Evolutionary conservation across 2,888 invertebrate genomes (phyloP).

Genomic region (Amblyjoppa proteus): DNA sequence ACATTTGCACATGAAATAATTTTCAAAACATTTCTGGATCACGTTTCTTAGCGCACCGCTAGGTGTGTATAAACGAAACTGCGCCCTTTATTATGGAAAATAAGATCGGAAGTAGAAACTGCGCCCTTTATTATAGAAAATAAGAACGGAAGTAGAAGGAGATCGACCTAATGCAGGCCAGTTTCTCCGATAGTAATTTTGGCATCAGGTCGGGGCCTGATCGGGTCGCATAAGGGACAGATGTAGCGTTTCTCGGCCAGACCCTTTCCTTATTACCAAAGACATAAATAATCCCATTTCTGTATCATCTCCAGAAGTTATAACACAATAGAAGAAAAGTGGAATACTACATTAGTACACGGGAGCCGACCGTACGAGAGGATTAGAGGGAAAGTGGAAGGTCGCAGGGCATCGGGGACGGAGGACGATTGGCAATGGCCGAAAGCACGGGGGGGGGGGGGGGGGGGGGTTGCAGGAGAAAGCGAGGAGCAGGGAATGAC

Average conservation of each 20-base stretch:
- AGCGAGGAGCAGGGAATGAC: slow-evolving; percentile 64
- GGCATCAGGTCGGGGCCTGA: too few species aligned
- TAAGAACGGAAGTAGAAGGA: background rate
- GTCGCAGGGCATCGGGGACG: slow-evolving; percentile 59
- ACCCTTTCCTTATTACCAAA: background rate
- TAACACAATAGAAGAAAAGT: background rate
- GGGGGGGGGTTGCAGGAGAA: background rate
- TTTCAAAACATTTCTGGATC: too few species aligned
- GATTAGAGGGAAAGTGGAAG: slow-evolving; percentile 75
- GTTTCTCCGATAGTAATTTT: too few species aligned
- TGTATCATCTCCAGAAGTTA: background rate
- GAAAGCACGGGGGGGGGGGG: slow-evolving; percentile 22
- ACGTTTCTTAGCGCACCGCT: too few species aligned
- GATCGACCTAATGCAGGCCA: background rate
- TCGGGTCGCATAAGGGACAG: too few species aligned
- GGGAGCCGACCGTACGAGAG: slow-evolving; percentile 26
- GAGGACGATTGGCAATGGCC: slow-evolving; percentile 65
- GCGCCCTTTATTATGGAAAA: too few species aligned
- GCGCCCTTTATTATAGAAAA: background rate
- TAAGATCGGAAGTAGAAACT: too few species aligned
- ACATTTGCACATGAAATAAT: too few species aligned
- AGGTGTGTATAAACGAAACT: too few species aligned
- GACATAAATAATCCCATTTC: background rate
- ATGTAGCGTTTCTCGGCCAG: too few species aligned
- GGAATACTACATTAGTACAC: slow-evolving; percentile 15